Percentiles rank a stretch among this genome's conserved stretches.
Evolutionary conservation across 2,888 invertebrate species (phyloP).

Genomic region (Epinotia demarniana): DNA sequence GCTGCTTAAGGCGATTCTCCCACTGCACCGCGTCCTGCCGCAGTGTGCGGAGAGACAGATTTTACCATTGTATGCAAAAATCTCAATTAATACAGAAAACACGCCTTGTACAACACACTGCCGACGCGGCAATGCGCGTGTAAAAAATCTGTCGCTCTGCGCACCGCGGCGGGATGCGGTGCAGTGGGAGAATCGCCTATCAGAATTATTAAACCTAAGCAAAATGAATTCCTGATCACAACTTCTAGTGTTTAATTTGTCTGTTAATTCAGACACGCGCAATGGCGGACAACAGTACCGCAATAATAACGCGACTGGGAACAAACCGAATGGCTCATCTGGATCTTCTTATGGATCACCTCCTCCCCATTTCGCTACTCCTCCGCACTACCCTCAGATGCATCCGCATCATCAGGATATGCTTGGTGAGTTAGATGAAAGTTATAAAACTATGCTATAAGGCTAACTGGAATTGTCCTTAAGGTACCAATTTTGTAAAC

Average conservation of each 20-base stretch:
- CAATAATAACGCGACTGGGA: slow-evolving; percentile 69
- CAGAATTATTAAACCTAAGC: neutral
- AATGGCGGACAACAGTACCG: slow-evolving; percentile 77
- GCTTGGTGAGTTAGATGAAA: slow-evolving; percentile 64
- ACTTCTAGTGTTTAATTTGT: neutral
- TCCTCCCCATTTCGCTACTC: slow-evolving; percentile 79
- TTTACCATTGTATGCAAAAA: too few relatives aligned
- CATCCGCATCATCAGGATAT: slow-evolving; percentile 83
- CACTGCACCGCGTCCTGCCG: too few relatives aligned
- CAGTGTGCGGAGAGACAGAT: too few relatives aligned
- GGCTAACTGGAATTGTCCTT: too few relatives aligned
- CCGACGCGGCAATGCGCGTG: too few relatives aligned
- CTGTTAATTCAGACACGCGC: slow-evolving; percentile 63
- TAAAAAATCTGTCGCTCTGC: too few relatives aligned
- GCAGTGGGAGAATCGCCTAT: too few relatives aligned
- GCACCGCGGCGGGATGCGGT: too few relatives aligned
- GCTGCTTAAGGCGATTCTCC: too few relatives aligned
- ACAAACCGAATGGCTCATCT: slow-evolving; percentile 70
- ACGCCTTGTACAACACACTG: too few relatives aligned
- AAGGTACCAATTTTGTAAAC: too few relatives aligned
- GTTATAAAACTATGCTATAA: neutral
- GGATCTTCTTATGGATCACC: slow-evolving; percentile 80
- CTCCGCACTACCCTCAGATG: slow-evolving; percentile 78
- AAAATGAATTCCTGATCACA: neutral
- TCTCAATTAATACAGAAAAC: too few relatives aligned